Conservation (phyloP, 2,797 vertebrate genomes). For the Iguana delicatissima region DNA sequence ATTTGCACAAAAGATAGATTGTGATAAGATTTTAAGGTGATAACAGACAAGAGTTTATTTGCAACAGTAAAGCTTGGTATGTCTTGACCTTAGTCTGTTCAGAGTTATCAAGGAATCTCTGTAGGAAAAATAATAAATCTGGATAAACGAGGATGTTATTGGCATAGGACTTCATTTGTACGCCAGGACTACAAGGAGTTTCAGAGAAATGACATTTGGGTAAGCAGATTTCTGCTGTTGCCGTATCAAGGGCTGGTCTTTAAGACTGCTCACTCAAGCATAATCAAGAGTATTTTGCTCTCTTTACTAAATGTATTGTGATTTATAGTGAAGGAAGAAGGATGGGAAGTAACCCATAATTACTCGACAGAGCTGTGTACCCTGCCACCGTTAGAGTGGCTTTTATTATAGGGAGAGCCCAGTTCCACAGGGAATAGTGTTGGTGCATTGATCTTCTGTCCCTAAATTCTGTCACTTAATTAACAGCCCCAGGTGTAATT, state of each 20-base stretch:
- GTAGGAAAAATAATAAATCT: neutral
- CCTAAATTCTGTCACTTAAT: neutral
- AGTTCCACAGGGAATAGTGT: neutral
- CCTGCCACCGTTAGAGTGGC: neutral
- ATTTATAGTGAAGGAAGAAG: neutral
- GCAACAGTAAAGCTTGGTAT: neutral
- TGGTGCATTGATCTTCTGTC: conserved; percentile 25
- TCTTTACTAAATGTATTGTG: neutral
- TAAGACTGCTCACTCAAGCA: neutral
- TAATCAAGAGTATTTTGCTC: neutral
- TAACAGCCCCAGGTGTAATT: conserved; percentile 10
- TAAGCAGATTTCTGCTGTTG: neutral
- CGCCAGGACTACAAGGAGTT: neutral
- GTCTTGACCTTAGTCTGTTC: neutral
- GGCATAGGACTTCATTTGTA: neutral
- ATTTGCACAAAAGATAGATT: neutral
- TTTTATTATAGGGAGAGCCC: neutral
- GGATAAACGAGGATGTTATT: neutral
- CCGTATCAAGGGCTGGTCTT: neutral
- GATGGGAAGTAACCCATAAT: neutral
- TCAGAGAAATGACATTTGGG: neutral
- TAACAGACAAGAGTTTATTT: neutral
- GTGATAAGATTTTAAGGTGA: neutral
- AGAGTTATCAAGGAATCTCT: neutral
- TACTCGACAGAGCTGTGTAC: neutral